Conservation (phyloP, 2,113 vertebrate species). For the Chamaetylas fuelleborni region DNA sequence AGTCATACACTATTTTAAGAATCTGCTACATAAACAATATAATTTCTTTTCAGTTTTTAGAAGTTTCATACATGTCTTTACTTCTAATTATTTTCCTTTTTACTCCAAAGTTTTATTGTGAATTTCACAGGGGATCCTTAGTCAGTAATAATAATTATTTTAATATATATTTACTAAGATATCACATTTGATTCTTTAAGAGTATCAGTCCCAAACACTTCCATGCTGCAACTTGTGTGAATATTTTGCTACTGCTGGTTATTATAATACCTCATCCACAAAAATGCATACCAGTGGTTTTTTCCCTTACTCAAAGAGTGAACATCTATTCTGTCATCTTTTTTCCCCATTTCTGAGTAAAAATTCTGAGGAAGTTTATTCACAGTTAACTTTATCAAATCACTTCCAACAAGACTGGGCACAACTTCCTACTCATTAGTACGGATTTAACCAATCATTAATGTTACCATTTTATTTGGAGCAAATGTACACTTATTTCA, state of each 20-base stretch:
- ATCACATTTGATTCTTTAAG: not conserved
- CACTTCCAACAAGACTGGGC: not conserved
- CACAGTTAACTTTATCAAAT: not conserved
- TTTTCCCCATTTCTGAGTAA: not conserved
- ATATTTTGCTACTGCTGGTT: not conserved
- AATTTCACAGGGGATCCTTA: not conserved
- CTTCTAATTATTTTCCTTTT: not conserved
- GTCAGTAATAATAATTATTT: not conserved
- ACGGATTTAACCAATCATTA: not conserved
- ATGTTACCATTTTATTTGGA: not conserved
- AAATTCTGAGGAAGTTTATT: not conserved
- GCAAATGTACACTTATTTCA: not conserved
- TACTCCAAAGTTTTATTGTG: not conserved
- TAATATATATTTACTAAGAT: not conserved
- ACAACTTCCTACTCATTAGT: not conserved
- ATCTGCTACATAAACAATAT: not conserved
- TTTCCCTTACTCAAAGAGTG: not conserved
- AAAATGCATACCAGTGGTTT: not conserved
- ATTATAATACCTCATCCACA: not conserved
- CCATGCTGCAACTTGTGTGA: not conserved
- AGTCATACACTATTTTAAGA: not conserved
- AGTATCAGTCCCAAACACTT: not conserved
- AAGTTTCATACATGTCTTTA: not conserved
- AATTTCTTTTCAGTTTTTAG: not conserved
- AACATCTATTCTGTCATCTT: not conserved